Evolutionary conservation across 2,888 invertebrate genomes (phyloP).

Genomic region (Patella pellucida): DNA sequence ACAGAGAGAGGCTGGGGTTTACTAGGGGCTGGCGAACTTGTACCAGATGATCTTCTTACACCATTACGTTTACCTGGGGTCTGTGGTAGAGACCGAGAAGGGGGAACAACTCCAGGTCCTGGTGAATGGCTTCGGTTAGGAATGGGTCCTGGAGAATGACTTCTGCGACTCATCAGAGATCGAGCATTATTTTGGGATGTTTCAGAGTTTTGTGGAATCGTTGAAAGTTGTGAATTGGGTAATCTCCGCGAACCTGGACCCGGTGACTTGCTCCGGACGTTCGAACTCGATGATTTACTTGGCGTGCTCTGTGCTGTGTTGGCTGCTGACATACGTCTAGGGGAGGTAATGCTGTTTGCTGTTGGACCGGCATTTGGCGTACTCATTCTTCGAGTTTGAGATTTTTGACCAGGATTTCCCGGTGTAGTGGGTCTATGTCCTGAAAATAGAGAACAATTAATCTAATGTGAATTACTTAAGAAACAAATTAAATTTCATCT

Average conservation of each 20-base stretch:
- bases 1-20: neutral
- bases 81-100: neutral
- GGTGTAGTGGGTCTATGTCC: too few relatives aligned
- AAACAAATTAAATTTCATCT: too few relatives aligned
- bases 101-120: neutral
- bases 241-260: neutral
- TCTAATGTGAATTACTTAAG: too few relatives aligned
- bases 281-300: neutral
- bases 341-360: neutral
- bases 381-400: slow-evolving; percentile 1
- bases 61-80: neutral
- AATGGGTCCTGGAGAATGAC: neutral
- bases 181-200: neutral
- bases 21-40: neutral
- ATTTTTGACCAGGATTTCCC: neutral
- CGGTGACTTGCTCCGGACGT: neutral
- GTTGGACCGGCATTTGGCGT: neutral
- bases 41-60: neutral
- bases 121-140: slow-evolving; percentile 3
- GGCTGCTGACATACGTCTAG: slow-evolving; percentile 1
- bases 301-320: neutral
- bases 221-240: neutral
- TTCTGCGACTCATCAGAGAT: neutral
- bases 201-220: neutral
- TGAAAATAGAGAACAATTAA: too few relatives aligned